A percentile compares a stretch with the other conserved stretches of the same genome.
These are phyloP conservation scores for Pelecanoides urinatrix DNA, from an alignment of 2,113 vertebrate species.

Conservation along the genomic window DNA sequence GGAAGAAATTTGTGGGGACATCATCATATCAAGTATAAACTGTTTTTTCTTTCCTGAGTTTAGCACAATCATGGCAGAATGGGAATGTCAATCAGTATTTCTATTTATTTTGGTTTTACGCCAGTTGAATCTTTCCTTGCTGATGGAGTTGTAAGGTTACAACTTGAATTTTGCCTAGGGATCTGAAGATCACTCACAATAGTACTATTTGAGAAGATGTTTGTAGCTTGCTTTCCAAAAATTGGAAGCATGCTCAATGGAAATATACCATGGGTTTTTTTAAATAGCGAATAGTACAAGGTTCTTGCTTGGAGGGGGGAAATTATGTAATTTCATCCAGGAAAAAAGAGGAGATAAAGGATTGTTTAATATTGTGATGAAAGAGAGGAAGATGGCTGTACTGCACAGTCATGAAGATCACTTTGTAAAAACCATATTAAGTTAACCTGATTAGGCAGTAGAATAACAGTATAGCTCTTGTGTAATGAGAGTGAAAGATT, in stretches of 20 bases:
- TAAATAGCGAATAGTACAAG: background rate
- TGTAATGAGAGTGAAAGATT: background rate
- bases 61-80: background rate
- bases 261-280: background rate
- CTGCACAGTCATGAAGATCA: background rate
- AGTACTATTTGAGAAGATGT: background rate
- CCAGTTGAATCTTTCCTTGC: background rate
- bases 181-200: background rate
- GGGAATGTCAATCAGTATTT: background rate
- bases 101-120: background rate
- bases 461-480: constrained; percentile 9
- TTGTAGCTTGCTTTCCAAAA: background rate
- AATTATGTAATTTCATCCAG: background rate
- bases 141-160: background rate
- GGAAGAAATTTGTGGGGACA: background rate
- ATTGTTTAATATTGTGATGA: constrained; percentile 27
- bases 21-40: background rate
- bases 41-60: background rate
- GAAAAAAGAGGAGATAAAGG: background rate
- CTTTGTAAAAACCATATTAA: background rate
- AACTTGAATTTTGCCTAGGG: background rate
- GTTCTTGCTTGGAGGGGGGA: background rate
- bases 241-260: background rate
- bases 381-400: background rate
- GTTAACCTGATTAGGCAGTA: constrained; percentile 22